Evolutionary conservation across 1,140 invertebrate species (phyloP), one percentile per base, ranked within the genome.

Genomic region (Apis dorsata): DNA sequence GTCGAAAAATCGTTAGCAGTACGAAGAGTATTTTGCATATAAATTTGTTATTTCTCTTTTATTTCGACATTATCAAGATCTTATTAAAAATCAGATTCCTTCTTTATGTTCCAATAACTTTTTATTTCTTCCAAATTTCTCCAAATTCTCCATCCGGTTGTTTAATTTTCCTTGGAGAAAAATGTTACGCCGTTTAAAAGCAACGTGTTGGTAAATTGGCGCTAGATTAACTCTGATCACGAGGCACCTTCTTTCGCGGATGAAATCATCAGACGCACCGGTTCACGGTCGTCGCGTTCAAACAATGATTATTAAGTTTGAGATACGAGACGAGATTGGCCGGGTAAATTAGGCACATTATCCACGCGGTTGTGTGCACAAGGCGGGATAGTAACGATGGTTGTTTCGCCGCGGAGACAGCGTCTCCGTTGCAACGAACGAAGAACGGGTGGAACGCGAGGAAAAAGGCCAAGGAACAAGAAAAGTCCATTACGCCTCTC

Each of bases 401-500:
- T 79, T 53, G 77, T 62, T 71, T 53, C 57, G 12, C 24, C 63
- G 51, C n/a, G 63, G 53, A 57, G 60, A 57, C 60, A 51, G 62
- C 71, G 71, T 72, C 69, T 53, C 13, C 78, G 78, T 65, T 73
- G 70, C 63, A 24, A 70, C 44, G 55, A 24, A 70, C 44, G 44
- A 15, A 17, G 53, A 24, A 21, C 17, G n/a, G 53, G 5, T 21
- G 12, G 34, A 76, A 72, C 65, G 24, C 63, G 63, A 65, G 24
- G 62, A 49, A n/a, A 53, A 49, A 55, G 21, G 44, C 51, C 49
- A 44, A 11, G 9, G 55, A 55, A 72, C 72, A 81, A 81, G 79
- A 81, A 81, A 75, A 81, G 21, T 81, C 72, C 79, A 81, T 81
- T 81, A 81, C 62, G 17, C 17, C 19, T 34, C 34, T 8, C n/a